phyloP scores from a whole-genome alignment of 92 coral and sea anemone genomes.

The Paragorgia papillata region DNA sequence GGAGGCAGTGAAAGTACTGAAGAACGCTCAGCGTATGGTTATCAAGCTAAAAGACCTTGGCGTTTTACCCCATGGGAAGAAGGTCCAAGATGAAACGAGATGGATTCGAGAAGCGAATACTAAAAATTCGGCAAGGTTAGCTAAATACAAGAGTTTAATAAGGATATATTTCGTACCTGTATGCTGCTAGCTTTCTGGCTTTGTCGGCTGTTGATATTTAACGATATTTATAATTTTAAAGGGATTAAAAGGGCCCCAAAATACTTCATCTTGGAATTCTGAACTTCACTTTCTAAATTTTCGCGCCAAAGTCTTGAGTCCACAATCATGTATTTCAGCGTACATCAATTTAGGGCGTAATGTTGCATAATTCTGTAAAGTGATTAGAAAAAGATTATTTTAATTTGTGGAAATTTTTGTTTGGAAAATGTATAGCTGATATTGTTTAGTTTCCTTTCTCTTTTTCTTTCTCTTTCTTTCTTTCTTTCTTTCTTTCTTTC shows the following conservation, averaged over 20 bases:
- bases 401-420: too few species aligned
- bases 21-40: slow-evolving; percentile 89
- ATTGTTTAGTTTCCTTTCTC: too few species aligned
- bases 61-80: slow-evolving; percentile 83
- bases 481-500: background rate
- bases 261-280: too few species aligned
- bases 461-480: too few species aligned
- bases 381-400: too few species aligned
- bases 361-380: too few species aligned
- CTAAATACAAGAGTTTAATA: background rate
- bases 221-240: too few species aligned
- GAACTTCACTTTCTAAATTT: too few species aligned
- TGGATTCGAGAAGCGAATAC: slow-evolving; percentile 71
- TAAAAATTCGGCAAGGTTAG: slow-evolving; percentile 68
- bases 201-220: slow-evolving; percentile 15
- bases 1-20: slow-evolving; percentile 86
- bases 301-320: slow-evolving; percentile 30
- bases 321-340: background rate
- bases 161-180: background rate
- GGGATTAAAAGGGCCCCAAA: too few species aligned
- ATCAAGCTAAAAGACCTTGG: slow-evolving; percentile 95
- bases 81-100: slow-evolving; percentile 76
- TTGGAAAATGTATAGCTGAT: too few species aligned
- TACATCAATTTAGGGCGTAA: too few species aligned
- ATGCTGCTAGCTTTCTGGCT: background rate